Percentiles rank a stretch among this genome's conserved stretches.
phyloP scores from a whole-genome alignment of 1,140 invertebrate species.

The Antheraea pernyi region DNA sequence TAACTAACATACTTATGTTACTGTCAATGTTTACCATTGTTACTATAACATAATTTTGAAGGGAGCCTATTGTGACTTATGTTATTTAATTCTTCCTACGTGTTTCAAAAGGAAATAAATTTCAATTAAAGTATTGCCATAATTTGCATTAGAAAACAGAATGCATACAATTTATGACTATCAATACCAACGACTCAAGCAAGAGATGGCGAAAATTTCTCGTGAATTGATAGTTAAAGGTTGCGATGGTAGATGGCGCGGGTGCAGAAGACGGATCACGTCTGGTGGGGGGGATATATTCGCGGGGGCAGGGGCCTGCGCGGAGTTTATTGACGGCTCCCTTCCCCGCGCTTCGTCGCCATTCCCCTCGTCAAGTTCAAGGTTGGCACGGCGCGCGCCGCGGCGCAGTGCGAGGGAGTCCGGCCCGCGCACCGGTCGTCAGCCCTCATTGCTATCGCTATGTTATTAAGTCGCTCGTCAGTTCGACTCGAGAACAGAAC shows the following conservation, averaged over 20 bases:
- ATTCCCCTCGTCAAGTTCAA: conserved; percentile 84
- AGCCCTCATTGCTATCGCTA: conserved; percentile 75
- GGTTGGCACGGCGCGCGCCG: conserved; percentile 83
- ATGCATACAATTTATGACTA: too few relatives aligned
- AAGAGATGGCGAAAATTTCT: too few relatives aligned
- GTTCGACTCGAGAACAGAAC: conserved; percentile 62
- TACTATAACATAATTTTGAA: too few relatives aligned
- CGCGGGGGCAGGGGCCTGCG: conserved; percentile 69
- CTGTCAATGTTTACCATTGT: too few relatives aligned
- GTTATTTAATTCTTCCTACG: too few relatives aligned
- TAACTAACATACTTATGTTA: too few relatives aligned
- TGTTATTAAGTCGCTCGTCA: conserved; percentile 62
- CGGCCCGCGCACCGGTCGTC: conserved; percentile 78
- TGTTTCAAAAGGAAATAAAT: too few relatives aligned
- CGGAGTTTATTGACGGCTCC: conserved; percentile 75
- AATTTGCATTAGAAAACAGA: too few relatives aligned
- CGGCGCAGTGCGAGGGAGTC: conserved; percentile 79
- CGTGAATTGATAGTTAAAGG: conserved; percentile 12
- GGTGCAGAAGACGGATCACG: conserved; percentile 17
- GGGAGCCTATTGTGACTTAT: too few relatives aligned
- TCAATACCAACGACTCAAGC: too few relatives aligned
- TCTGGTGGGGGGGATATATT: conserved; percentile 23
- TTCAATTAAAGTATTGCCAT: too few relatives aligned
- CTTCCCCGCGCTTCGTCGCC: conserved; percentile 32
- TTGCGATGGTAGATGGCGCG: conserved; percentile 29